phyloP scores from a whole-genome alignment of 1,140 invertebrate species.

The Ceratina australensis region DNA sequence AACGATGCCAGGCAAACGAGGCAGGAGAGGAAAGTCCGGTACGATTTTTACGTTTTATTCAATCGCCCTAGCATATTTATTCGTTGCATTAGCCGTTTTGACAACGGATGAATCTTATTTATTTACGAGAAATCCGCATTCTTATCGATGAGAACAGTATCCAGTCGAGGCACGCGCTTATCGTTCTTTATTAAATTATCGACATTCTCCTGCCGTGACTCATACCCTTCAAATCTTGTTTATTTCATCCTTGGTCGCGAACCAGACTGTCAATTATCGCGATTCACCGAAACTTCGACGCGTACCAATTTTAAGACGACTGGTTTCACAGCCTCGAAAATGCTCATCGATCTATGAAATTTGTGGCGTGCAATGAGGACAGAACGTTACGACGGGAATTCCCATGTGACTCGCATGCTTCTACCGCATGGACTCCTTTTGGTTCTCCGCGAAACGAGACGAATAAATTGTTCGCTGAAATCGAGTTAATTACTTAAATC shows the following conservation, averaged over 20 bases:
- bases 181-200: constrained; percentile 49
- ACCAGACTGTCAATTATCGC: neutral
- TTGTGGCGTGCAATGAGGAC: neutral
- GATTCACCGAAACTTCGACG: neutral
- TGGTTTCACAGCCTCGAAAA: neutral
- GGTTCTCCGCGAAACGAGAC: neutral
- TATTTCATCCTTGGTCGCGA: constrained; percentile 50
- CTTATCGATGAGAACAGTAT: neutral
- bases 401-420: constrained; percentile 71
- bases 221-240: constrained; percentile 49
- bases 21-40: constrained; percentile 75
- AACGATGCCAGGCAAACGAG: constrained; percentile 76
- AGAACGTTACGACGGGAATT: constrained; percentile 1
- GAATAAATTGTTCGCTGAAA: neutral
- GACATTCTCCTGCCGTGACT: constrained; percentile 46
- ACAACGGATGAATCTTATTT: no score
- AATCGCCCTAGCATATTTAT: neutral
- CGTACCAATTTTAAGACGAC: no score
- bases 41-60: constrained; percentile 20
- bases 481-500: neutral
- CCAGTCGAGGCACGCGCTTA: constrained; percentile 15
- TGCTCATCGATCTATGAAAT: constrained; percentile 14
- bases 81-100: neutral
- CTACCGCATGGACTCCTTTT: constrained; percentile 41
- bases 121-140: neutral